These are phyloP conservation scores for Oryctes rhinoceros DNA, from an alignment of 1,140 invertebrate species.

Conservation along the genomic window DNA sequence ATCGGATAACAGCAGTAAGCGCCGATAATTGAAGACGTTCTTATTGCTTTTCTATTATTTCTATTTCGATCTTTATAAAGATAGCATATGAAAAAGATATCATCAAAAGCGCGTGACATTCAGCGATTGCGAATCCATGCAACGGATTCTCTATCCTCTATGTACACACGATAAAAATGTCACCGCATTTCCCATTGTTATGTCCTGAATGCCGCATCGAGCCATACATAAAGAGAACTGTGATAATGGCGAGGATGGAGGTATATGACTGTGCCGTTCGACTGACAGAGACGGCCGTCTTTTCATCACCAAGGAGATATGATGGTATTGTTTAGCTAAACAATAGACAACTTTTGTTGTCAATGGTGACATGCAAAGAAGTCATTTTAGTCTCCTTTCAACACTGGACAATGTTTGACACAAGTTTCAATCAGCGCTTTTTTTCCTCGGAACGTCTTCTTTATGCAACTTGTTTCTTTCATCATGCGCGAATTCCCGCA, in stretches of 20 bases:
- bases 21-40: conserved; percentile 8
- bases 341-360: conserved; percentile 59
- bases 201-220: conserved; percentile 54
- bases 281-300: conserved; percentile 50
- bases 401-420: conserved; percentile 51
- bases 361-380: conserved; percentile 59
- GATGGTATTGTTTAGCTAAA: conserved; percentile 58
- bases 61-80: conserved; percentile 20
- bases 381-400: conserved; percentile 55
- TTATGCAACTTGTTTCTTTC: conserved; percentile 43
- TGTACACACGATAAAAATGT: conserved; percentile 56
- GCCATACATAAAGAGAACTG: conserved; percentile 53
- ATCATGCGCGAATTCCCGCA: conserved; percentile 27
- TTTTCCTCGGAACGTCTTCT: conserved; percentile 42
- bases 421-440: conserved; percentile 52
- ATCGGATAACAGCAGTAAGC: neutral
- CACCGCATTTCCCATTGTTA: conserved; percentile 55
- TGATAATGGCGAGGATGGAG: conserved; percentile 52
- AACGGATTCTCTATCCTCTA: conserved; percentile 52
- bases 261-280: conserved; percentile 41
- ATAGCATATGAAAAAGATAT: conserved; percentile 42
- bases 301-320: conserved; percentile 58
- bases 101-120: conserved; percentile 48
- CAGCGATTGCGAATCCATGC: conserved; percentile 50
- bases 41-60: conserved; percentile 17